Percentiles rank a stretch among this genome's conserved stretches.
Conservation (phyloP, 2,797 vertebrate species). For the Myoxocephalus aenaeus region DNA sequence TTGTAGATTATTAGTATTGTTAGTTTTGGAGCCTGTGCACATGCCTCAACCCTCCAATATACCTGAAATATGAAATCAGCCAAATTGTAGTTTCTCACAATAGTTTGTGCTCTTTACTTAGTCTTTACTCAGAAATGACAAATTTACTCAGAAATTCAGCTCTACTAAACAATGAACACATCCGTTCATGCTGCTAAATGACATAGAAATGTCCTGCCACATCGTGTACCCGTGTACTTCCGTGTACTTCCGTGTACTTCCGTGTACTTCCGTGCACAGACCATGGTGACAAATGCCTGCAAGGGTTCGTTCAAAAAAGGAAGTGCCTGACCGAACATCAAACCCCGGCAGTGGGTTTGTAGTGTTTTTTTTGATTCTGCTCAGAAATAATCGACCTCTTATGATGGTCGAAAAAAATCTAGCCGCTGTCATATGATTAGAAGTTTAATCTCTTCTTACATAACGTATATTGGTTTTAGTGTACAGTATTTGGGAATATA, state of each 20-base stretch:
- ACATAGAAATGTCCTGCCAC: neutral
- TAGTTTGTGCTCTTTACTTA: slow-evolving; percentile 6
- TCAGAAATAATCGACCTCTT: neutral
- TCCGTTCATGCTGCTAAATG: neutral
- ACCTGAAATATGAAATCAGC: neutral
- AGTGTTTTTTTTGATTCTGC: neutral
- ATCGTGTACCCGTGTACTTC: neutral
- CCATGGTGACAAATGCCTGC: slow-evolving; percentile 1
- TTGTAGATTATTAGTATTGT: neutral
- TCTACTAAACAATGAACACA: neutral
- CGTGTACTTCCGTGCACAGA: neutral
- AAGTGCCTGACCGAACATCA: neutral
- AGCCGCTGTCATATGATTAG: neutral
- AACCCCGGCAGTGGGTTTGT: neutral
- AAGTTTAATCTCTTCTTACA: neutral
- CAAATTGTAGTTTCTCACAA: slow-evolving; percentile 7
- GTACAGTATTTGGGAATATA: neutral
- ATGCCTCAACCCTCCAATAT: neutral
- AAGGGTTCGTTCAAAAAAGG: neutral
- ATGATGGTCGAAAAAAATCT: neutral
- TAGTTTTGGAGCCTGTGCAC: neutral
- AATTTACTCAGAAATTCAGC: neutral
- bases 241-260: no score
- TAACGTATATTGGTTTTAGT: neutral
- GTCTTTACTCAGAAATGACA: neutral